Evolutionary conservation across 2,888 invertebrate species (phyloP), one percentile per base, ranked within the genome.

Genomic region (Volucella inflata): DNA sequence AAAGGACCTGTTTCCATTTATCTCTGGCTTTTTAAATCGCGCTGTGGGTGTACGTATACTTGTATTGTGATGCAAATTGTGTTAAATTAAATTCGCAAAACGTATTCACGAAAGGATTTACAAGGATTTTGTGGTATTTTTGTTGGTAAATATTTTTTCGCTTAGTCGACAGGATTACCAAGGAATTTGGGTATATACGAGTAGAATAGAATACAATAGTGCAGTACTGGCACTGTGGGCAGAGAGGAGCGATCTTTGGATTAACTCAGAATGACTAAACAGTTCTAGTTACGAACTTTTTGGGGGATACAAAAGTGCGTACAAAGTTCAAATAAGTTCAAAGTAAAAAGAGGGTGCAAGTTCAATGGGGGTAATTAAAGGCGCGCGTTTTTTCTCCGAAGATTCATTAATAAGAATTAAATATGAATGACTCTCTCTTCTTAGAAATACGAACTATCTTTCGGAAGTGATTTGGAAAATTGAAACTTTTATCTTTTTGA

Each of bases 161-260:
- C 16, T 8, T 16, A 36, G 11, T 40, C 36, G 4, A 40, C 36
- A 1, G 67, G 72, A 67, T 79, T 79, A 67, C 30, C 50, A 64
- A 64, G 50, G 72, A 48, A 38, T 77, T 70, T 46, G 6, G 30
- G 30, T 6, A 8, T 4, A 12, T 57, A 51, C 42, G 30, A 38
- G n/a, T n/a, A n/a, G n/a, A 6, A 30, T 30, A 30, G 30, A 30
- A 30, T 30, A 30, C 0, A 30, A 30, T 4, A 30, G 30, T 6
- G 21, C 21, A 21, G 21, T 21, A 21, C 2, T 3, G 21, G 21
- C 21, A 21, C 2, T 4, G 21, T 4, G 21, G 44, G n/a, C 11
- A 30, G 44, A 53, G 21, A 10, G 30, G 53, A 62, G 48, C 16
- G 16, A 55, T 62, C 42, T 12, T 38, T 44, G 78, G 78, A 71